Evolutionary conservation across 2,888 invertebrate species (phyloP).

Genomic region (Gortyna flavago): DNA sequence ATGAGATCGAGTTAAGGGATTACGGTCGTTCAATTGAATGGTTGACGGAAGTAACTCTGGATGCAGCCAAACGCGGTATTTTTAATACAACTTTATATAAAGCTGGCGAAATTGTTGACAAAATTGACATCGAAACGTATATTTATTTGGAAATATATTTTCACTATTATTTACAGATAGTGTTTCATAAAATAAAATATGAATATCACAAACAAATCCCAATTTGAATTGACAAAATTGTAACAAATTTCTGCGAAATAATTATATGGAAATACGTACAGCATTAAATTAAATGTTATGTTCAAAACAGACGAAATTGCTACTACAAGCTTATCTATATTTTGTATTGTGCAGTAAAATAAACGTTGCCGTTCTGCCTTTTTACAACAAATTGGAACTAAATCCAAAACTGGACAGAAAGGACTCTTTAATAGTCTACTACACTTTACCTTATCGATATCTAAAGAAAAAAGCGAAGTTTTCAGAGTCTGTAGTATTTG

Average conservation of each 20-base stretch:
- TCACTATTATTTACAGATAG: neutral
- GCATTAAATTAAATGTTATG: constrained; percentile 22
- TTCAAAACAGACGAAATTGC: constrained; percentile 25
- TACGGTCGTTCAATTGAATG: constrained; percentile 51
- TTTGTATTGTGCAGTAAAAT: constrained; percentile 23
- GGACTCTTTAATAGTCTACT: constrained; percentile 23
- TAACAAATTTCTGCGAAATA: constrained; percentile 10
- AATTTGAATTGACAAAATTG: constrained; percentile 9
- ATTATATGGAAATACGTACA: constrained; percentile 28
- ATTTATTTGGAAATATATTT: neutral
- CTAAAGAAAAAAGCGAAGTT: constrained; percentile 39
- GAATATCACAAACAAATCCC: neutral
- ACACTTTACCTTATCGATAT: constrained; percentile 41
- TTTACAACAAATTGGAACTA: constrained; percentile 18
- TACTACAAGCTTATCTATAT: constrained; percentile 12
- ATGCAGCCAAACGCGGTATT: constrained; percentile 28
- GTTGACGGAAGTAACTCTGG: constrained; percentile 50
- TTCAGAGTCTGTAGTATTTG: constrained; percentile 39
- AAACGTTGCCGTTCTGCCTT: neutral
- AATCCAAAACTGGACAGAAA: constrained; percentile 11
- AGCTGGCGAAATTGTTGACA: neutral
- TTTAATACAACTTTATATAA: constrained; percentile 12
- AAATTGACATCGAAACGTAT: neutral
- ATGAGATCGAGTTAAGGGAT: constrained; percentile 56
- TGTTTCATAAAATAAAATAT: constrained; percentile 6